phyloP scores from a whole-genome alignment of 1,140 invertebrate genomes.

The Amyelois transitella region DNA sequence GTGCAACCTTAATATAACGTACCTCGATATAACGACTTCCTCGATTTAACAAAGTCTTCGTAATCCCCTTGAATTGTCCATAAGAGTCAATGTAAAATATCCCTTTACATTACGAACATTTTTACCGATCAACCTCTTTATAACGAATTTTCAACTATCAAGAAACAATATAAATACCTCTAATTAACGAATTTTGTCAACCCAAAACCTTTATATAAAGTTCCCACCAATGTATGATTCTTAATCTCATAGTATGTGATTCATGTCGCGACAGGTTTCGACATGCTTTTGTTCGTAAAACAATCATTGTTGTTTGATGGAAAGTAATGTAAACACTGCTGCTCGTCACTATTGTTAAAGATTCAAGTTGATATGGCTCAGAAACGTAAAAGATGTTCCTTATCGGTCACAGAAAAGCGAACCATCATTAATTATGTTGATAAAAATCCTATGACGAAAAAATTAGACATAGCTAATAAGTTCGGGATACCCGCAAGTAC shows the following conservation, averaged over 20 bases:
- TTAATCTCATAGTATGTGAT: constrained; percentile 19
- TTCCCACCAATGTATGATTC: constrained; percentile 5
- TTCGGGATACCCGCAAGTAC: too few relatives aligned
- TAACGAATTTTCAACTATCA: constrained; percentile 14
- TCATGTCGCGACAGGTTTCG: constrained; percentile 9
- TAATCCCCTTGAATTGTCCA: constrained; percentile 11
- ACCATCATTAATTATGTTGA: too few relatives aligned
- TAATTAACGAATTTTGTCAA: constrained; percentile 10
- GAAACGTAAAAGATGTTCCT: too few relatives aligned
- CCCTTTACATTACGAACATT: constrained; percentile 8
- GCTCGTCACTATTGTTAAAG: constrained; percentile 11
- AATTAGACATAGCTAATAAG: too few relatives aligned
- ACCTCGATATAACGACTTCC: constrained; percentile 3
- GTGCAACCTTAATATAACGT: constrained; percentile 3
- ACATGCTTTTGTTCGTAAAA: constrained; percentile 1
- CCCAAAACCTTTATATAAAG: constrained; percentile 16
- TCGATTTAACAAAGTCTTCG: neutral
- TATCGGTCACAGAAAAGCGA: too few relatives aligned
- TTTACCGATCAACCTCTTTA: constrained; percentile 12
- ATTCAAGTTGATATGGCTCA: constrained; percentile 17
- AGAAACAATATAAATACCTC: constrained; percentile 13
- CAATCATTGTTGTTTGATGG: neutral
- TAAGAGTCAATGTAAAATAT: constrained; percentile 17
- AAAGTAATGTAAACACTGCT: too few relatives aligned
- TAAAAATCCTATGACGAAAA: too few relatives aligned